phyloP scores from a whole-genome alignment of 2,113 vertebrate genomes.

The Eclectus roratus region DNA sequence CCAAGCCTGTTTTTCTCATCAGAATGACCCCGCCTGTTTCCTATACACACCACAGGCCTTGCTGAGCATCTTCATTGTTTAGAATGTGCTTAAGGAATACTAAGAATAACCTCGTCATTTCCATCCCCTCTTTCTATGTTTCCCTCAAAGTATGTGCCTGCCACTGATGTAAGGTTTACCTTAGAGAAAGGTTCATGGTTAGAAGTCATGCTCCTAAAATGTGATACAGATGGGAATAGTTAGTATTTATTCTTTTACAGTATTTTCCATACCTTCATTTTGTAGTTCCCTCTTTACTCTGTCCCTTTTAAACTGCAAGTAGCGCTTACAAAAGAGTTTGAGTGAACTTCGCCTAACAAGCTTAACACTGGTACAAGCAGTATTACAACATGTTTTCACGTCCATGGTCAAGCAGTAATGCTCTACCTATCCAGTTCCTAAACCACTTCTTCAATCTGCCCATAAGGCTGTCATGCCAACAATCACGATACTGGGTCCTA shows the following conservation, averaged over 20 bases:
- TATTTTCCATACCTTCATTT: background rate
- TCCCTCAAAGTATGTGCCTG: background rate
- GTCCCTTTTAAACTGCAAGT: background rate
- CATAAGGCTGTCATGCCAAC: background rate
- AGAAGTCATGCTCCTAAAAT: background rate
- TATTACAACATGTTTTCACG: background rate
- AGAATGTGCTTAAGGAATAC: constrained; percentile 13
- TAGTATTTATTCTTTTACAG: background rate
- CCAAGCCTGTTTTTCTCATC: constrained; percentile 65
- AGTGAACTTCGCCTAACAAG: background rate
- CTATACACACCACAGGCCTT: background rate
- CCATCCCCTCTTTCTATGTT: background rate
- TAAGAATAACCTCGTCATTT: background rate
- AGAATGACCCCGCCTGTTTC: constrained; percentile 50
- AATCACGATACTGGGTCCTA: background rate
- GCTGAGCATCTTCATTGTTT: background rate
- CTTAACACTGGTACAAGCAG: background rate
- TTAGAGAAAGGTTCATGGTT: background rate
- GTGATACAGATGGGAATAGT: background rate
- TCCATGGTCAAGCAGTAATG: background rate
- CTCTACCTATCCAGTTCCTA: background rate
- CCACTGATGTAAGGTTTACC: background rate
- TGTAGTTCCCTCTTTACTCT: background rate
- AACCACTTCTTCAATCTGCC: background rate
- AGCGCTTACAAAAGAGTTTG: background rate